phyloP scores from a whole-genome alignment of 2,113 vertebrate species.

The Austrofundulus limnaeus region DNA sequence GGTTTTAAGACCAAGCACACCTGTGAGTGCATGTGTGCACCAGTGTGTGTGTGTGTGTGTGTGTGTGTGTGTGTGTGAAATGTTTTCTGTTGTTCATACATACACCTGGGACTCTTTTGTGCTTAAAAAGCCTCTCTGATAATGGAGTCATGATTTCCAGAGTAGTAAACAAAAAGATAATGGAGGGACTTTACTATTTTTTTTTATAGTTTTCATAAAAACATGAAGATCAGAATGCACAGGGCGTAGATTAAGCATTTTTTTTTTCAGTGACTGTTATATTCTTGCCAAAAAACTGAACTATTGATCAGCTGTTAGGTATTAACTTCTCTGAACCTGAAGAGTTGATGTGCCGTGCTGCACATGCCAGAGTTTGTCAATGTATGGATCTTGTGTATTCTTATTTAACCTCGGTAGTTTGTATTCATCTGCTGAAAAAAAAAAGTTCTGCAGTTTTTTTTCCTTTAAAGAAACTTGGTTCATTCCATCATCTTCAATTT shows the following conservation, averaged over 20 bases:
- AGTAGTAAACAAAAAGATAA: conserved; percentile 7
- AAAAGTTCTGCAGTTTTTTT: neutral
- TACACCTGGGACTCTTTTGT: conserved; percentile 53
- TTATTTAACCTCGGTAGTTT: conserved; percentile 29
- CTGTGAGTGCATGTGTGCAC: conserved; percentile 51
- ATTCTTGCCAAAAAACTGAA: neutral
- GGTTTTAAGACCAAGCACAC: conserved; percentile 65
- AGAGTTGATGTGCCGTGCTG: conserved; percentile 6
- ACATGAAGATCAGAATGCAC: conserved; percentile 1
- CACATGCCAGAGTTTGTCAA: conserved; percentile 11
- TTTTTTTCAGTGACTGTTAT: neutral
- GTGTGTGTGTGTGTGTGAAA: conserved; percentile 21
- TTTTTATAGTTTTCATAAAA: conserved; percentile 3
- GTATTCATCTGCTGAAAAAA: conserved; percentile 22
- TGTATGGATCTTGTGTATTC: conserved; percentile 35
- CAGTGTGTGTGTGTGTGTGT: conserved; percentile 21
- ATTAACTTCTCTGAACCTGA: neutral
- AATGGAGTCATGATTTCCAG: conserved; percentile 41
- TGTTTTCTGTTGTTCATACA: conserved; percentile 39
- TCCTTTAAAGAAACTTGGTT: neutral
- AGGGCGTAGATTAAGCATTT: neutral
- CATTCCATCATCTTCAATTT: neutral
- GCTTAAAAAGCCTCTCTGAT: conserved; percentile 36
- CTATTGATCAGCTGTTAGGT: neutral
- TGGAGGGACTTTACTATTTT: conserved; percentile 14